Evolutionary conservation across 2,113 vertebrate genomes (phyloP), one percentile per base, ranked within the genome.

Genomic region (Brienomyrus brachyistius): DNA sequence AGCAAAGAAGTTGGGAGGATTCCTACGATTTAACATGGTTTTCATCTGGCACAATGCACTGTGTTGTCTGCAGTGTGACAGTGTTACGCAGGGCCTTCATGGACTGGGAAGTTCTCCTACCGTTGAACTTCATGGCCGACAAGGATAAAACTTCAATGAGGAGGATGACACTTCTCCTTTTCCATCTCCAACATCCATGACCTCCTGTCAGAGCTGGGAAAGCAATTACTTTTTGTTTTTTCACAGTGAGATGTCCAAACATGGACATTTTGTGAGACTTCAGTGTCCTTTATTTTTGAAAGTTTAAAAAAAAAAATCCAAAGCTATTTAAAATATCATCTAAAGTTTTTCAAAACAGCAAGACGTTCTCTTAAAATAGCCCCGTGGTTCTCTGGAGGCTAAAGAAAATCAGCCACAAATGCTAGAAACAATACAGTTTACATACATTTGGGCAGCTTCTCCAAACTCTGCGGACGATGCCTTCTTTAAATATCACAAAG

Each of bases 261-360:
- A 85, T 85, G 35, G 77, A 89, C 52, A 89, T 89, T 52, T 54
- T 45, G 31, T 40, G 10, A 54, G 51, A n/a, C 70, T 52, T 27
- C 31, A 40, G 70, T 17, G 50, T 82, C 51, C 43, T 51, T 77
- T 89, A 43, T 82, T 89, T 89, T 83, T 43, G 70, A 89, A 82
- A 83, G 19, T 89, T 54, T 13, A 19, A 83, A 83, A 86, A 86
- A 19, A 83, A 83, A 86, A 86, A 43, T 23, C 47, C 56, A 19
- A 86, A 27, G 47, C 45, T 21, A 86, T 88, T 43, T 74, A 51
- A 80, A 89, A 77, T 52, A 70, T 23, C 87, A 74, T 77, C 45
- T 51, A 54, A 89, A 89, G 50, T 35, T 43, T 89, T 82, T 47
- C 52, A 56, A 85, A 85, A 89, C 31, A 89, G 40, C 52, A 62